Percentiles rank a stretch among this genome's conserved stretches.
Evolutionary conservation across 2,113 vertebrate species (phyloP).

Genomic region (Mesembrinibis cayennensis): DNA sequence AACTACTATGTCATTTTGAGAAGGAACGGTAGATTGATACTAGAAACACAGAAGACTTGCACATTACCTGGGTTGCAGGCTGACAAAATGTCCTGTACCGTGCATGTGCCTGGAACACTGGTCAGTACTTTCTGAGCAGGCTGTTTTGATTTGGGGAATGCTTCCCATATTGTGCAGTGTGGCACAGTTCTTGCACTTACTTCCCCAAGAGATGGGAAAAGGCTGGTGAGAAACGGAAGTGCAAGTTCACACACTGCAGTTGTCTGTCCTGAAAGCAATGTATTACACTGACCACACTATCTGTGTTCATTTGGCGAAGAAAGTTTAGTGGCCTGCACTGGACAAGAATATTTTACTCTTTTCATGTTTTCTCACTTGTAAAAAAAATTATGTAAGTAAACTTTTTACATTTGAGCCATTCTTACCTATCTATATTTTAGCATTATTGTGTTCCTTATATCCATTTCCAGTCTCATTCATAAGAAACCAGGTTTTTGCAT

Average conservation of each 20-base stretch:
- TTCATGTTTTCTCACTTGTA: neutral
- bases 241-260: neutral
- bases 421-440: neutral
- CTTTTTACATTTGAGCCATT: neutral
- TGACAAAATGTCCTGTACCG: fast-evolving
- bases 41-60: neutral
- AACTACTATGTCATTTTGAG: neutral
- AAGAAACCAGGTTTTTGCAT: neutral
- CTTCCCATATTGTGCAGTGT: fast-evolving
- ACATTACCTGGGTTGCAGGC: neutral
- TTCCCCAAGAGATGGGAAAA: neutral
- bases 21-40: neutral
- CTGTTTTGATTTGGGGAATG: neutral
- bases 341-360: neutral
- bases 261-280: neutral
- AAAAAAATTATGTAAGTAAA: neutral
- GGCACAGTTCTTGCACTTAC: fast-evolving
- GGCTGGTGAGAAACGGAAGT: neutral
- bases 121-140: neutral
- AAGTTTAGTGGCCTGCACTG: neutral
- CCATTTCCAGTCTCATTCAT: neutral
- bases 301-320: neutral
- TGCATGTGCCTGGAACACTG: fast-evolving
- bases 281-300: fast-evolving
- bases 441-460: neutral